A percentile compares a stretch with the other conserved stretches of the same genome.
Conservation (phyloP, 2,797 vertebrate genomes). For the Ibycter americanus region DNA sequence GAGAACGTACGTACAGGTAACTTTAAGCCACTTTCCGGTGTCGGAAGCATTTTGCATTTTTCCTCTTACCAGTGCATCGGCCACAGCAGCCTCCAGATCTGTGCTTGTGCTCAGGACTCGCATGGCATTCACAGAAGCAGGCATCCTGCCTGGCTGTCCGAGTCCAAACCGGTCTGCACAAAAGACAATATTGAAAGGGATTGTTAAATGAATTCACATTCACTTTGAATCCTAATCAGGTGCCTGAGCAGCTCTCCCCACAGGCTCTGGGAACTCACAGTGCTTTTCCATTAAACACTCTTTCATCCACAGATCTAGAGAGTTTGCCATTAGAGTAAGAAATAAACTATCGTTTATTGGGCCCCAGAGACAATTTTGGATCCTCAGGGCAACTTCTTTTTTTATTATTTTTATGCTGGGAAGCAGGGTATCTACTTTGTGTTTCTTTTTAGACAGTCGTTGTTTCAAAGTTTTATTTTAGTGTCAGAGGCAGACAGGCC, state of each 20-base stretch:
- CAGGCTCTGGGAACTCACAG: conserved; percentile 26
- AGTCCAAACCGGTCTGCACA: conserved; percentile 92
- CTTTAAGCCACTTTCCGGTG: conserved; percentile 40
- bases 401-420: not conserved
- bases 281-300: conserved; percentile 18
- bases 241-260: conserved; percentile 11
- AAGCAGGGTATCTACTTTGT: not conserved
- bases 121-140: conserved; percentile 94
- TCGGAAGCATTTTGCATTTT: conserved; percentile 62
- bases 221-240: conserved; percentile 56
- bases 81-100: conserved; percentile 96
- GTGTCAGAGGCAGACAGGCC: not conserved
- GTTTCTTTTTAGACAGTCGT: not conserved
- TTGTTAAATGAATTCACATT: conserved; percentile 58
- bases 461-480: not conserved
- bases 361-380: not conserved
- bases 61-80: conserved; percentile 93
- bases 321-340: not conserved
- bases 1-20: conserved; percentile 51
- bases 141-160: conserved; percentile 91
- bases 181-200: conserved; percentile 66
- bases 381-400: not conserved
- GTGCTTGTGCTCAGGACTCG: conserved; percentile 94
- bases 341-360: conserved; percentile 10
- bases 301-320: conserved; percentile 17